Conservation (phyloP, 2,797 vertebrate species). For the Myotis planiceps region DNA sequence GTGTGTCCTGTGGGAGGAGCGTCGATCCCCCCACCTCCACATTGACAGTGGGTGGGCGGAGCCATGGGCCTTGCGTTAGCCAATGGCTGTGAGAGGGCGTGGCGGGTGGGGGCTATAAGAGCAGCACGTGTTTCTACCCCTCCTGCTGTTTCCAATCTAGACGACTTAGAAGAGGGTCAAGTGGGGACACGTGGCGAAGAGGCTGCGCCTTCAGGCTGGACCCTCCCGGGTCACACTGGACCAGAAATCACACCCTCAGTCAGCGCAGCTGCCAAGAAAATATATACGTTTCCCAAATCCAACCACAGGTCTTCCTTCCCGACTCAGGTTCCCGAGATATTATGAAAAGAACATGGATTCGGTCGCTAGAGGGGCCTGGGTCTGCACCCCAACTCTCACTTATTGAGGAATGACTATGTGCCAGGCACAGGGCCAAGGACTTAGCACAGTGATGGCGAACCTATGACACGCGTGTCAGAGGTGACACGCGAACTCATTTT, state of each 20-base stretch:
- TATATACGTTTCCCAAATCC: not conserved
- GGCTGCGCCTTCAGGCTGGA: not conserved
- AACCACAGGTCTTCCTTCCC: not conserved
- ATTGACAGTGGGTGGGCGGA: not conserved
- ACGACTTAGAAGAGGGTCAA: accelerated
- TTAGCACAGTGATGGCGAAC: not conserved
- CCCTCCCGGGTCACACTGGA: not conserved
- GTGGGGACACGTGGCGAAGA: not conserved
- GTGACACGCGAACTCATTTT: too few species aligned
- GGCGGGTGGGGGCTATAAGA: not conserved
- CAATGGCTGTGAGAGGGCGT: accelerated
- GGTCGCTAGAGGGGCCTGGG: not conserved
- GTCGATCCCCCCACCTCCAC: accelerated
- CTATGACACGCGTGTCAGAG: too few species aligned
- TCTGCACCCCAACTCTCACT: not conserved
- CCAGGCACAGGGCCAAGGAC: not conserved
- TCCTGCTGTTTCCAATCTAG: too few species aligned
- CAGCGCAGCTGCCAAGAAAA: not conserved
- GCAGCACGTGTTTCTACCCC: accelerated
- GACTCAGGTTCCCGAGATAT: not conserved
- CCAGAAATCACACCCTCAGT: not conserved
- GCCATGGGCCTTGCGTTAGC: not conserved
- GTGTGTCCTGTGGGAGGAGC: not conserved
- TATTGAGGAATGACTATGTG: not conserved
- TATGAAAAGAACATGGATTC: not conserved